Base-by-base conservation (phyloP, 1,140 invertebrate genomes). In the Carposina sasakii region DNA sequence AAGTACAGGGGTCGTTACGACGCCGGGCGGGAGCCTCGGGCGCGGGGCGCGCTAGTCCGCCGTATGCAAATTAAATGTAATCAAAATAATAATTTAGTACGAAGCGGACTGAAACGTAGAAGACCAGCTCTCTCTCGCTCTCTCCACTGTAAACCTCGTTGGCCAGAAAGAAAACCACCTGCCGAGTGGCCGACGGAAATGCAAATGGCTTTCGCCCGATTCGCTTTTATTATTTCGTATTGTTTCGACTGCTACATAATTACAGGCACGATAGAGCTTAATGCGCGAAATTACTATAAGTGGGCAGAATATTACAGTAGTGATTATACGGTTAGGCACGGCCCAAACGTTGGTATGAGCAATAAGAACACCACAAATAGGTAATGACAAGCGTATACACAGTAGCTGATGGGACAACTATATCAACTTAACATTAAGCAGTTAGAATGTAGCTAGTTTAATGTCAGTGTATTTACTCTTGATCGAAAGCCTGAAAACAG, bases 11-110 rank as follows among this genome's bases (percentile, higher is more conserved):
- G 73, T 81, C 64, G 71, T 72, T 67, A 70, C 60, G 62, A 70
- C 54, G 74, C 49, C 48, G 58, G 65, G 60, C 59, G 61, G 67
- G 66, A 43, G 59, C 54, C 33, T 61, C 75, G 67, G 54, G 61
- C 47, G 72, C 72, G 76, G 50, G 45, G 31, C 48, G 47, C 52
- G 65, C 62, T 63, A 16, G 59, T 57, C 69, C 60, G 64, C 69
- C 68, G 65, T 81, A 83, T 83, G 76, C 79, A 83, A 83, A 83
- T 83, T 79, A 83, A 79, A 76, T 60, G 76, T 73, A 81, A 83
- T 83, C 79, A 81, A 83, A 83, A 79, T 79, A 83, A 83, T 79
- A 65, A 81, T 83, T 83, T 78, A 40, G 58, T 57, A 59, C 53
- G 62, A 56, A 69, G 57, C 52, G 48, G 50, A 54, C 9, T 26